Conservation (phyloP, 2,888 invertebrate genomes). For the Ceramica pisi region DNA sequence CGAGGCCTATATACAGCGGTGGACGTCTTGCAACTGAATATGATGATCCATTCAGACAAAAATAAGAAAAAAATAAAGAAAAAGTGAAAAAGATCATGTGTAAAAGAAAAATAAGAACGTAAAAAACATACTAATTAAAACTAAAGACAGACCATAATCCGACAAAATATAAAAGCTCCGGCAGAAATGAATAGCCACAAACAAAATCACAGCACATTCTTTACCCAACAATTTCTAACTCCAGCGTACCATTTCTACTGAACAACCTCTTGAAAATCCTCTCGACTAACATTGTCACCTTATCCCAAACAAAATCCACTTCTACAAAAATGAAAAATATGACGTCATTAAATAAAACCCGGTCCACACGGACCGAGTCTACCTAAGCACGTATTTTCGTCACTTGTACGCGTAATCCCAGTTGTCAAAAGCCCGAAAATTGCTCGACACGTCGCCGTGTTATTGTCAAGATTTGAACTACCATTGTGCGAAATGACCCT, state of each 20-base stretch:
- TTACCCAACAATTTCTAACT: not conserved
- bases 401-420: constrained; percentile 73
- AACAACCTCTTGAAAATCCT: constrained; percentile 37
- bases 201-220: not conserved
- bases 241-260: constrained; percentile 18
- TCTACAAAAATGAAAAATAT: constrained; percentile 65
- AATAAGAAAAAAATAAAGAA: too few relatives aligned
- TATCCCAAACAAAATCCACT: constrained; percentile 37
- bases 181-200: not conserved
- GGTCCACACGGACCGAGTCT: constrained; percentile 50
- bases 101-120: not conserved
- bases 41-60: too few relatives aligned
- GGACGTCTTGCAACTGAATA: too few relatives aligned
- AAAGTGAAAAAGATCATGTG: too few relatives aligned
- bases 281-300: constrained; percentile 38
- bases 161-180: not conserved
- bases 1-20: too few relatives aligned
- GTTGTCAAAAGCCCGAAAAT: constrained; percentile 77
- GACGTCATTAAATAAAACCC: constrained; percentile 59
- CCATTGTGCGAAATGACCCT: constrained; percentile 76
- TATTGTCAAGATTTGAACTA: constrained; percentile 82
- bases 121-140: not conserved
- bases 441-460: constrained; percentile 67
- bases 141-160: not conserved
- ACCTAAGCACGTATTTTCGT: constrained; percentile 72